phyloP scores from a whole-genome alignment of 2,888 invertebrate genomes.

The Leptothorax acervorum region DNA sequence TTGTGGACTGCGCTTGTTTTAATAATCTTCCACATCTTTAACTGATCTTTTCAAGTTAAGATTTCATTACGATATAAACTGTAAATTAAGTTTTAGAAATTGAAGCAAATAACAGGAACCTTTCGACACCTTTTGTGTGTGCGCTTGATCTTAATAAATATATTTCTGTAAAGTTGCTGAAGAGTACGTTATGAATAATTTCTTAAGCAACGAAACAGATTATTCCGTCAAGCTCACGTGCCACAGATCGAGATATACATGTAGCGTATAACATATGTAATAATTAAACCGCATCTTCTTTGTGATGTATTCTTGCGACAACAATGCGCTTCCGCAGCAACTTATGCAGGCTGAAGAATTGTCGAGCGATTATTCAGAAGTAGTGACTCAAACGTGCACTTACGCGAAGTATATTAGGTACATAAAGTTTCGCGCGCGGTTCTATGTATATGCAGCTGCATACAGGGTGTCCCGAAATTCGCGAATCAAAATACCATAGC shows the following conservation, averaged over 20 bases:
- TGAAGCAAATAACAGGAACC: not conserved
- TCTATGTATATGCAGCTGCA: constrained; percentile 46
- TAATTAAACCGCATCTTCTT: constrained; percentile 4
- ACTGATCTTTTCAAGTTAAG: not conserved
- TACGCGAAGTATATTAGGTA: constrained; percentile 49
- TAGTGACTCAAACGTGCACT: constrained; percentile 71
- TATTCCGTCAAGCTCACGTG: not conserved
- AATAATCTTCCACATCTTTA: not conserved
- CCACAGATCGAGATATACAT: not conserved
- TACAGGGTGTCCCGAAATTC: too few relatives aligned
- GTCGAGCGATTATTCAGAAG: constrained; percentile 74
- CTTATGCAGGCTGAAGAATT: constrained; percentile 63
- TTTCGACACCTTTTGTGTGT: not conserved
- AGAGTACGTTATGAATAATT: not conserved
- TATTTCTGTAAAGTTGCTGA: not conserved
- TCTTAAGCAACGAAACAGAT: not conserved
- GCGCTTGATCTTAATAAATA: not conserved
- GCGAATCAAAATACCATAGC: too few relatives aligned
- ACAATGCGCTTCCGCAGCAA: constrained; percentile 64
- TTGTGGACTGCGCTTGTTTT: too few relatives aligned
- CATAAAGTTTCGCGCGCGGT: constrained; percentile 36
- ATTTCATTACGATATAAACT: not conserved
- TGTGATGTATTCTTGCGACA: constrained; percentile 24
- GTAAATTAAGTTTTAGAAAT: constrained; percentile 1
- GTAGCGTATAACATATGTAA: not conserved